These are phyloP conservation scores for Hafferia zeledoni DNA, from an alignment of 2,797 vertebrate species.

Conservation along the genomic window DNA sequence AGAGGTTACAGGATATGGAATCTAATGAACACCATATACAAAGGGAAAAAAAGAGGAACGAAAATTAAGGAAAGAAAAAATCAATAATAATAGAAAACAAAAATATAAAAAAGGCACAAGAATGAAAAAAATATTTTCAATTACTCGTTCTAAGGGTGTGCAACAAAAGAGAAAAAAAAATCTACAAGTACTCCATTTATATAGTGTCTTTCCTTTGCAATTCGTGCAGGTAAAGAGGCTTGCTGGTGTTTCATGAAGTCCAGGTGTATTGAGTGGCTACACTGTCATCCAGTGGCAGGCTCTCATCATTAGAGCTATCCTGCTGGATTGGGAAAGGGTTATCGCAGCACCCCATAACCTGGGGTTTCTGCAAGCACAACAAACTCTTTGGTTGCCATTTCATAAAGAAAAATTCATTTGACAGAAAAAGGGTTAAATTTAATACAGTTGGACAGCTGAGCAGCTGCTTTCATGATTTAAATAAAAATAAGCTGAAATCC, in stretches of 20 bases:
- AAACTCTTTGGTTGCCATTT: slow-evolving; percentile 47
- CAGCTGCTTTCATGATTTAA: slow-evolving; percentile 93
- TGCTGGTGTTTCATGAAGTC: background rate
- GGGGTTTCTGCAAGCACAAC: slow-evolving; percentile 36
- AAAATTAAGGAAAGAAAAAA: background rate
- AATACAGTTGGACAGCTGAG: slow-evolving; percentile 80
- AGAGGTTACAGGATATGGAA: background rate
- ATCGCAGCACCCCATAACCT: slow-evolving; percentile 27
- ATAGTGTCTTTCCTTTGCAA: background rate
- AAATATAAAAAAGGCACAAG: background rate
- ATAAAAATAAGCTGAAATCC: slow-evolving; percentile 91
- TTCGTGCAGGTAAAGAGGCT: background rate
- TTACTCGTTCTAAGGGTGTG: background rate
- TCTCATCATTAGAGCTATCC: slow-evolving; percentile 1
- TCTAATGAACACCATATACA: background rate
- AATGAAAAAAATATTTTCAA: background rate
- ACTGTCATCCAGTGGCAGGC: slow-evolving; percentile 35
- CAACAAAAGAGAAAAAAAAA: background rate
- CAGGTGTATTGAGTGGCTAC: slow-evolving; percentile 25
- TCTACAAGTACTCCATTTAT: background rate
- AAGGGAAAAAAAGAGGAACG: background rate
- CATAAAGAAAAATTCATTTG: slow-evolving; percentile 73
- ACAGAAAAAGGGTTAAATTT: slow-evolving; percentile 83
- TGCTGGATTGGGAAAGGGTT: slow-evolving; percentile 13
- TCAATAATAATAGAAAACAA: background rate